These are phyloP conservation scores for Argyresthia goedartella DNA, from an alignment of 2,888 invertebrate genomes.

Conservation along the genomic window DNA sequence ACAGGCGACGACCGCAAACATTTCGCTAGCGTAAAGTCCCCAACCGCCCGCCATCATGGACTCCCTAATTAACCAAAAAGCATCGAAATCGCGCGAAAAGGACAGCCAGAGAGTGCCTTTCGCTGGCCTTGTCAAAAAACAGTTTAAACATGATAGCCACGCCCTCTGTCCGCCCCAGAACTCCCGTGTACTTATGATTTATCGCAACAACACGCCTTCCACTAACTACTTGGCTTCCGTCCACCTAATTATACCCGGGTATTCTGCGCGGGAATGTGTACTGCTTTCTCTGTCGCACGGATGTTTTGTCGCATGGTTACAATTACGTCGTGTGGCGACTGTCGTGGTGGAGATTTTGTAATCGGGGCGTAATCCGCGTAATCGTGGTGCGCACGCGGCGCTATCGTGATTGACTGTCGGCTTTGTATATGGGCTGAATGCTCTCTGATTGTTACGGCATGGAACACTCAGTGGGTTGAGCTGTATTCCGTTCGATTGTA, in stretches of 20 bases:
- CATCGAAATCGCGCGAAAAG: conserved; percentile 53
- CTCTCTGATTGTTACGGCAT: no score
- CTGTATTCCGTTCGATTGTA: no score
- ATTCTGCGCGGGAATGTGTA: conserved; percentile 1
- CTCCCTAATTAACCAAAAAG: conserved; percentile 65
- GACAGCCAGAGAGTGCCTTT: conserved; percentile 23
- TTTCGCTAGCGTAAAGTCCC: no score
- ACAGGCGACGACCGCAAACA: no score
- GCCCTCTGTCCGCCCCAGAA: conserved; percentile 52
- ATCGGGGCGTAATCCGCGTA: background rate
- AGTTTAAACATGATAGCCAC: conserved; percentile 68
- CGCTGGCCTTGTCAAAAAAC: conserved; percentile 65
- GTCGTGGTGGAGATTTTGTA: background rate
- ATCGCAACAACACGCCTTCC: conserved; percentile 62
- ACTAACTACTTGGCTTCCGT: conserved; percentile 60
- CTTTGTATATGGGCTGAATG: no score
- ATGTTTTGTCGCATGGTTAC: no score
- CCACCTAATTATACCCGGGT: conserved; percentile 47
- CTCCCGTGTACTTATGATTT: conserved; percentile 47
- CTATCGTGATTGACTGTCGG: background rate
- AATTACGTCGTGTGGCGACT: background rate
- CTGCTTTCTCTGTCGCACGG: background rate
- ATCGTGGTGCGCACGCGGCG: background rate
- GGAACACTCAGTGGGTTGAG: background rate
- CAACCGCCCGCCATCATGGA: no score